phyloP scores from a whole-genome alignment of 2,888 invertebrate species.

The Ametastegia equiseti region DNA sequence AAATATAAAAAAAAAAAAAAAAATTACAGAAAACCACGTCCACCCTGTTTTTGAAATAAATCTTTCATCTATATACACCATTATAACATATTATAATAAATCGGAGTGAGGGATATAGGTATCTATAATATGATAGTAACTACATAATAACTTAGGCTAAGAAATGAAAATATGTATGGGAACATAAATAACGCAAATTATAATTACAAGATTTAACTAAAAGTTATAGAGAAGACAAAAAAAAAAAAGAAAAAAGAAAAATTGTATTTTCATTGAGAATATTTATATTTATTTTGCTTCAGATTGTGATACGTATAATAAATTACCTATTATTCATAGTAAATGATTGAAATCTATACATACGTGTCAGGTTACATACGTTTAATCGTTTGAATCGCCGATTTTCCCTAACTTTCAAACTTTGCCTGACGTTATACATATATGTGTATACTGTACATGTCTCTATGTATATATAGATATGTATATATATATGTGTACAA shows the following conservation, averaged over 20 bases:
- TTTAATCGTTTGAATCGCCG: not conserved
- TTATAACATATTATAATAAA: not conserved
- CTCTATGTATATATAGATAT: too few species aligned
- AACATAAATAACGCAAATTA: constrained; percentile 32
- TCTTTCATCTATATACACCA: not conserved
- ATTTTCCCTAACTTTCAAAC: not conserved
- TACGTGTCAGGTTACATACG: too few species aligned
- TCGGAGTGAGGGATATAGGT: too few species aligned
- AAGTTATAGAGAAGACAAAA: constrained; percentile 1
- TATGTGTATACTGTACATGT: too few species aligned
- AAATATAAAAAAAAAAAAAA: not conserved
- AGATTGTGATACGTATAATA: constrained; percentile 41
- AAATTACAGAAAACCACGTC: not conserved
- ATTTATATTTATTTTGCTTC: constrained; percentile 8
- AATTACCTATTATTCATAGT: constrained; percentile 25
- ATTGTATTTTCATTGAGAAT: constrained; percentile 25
- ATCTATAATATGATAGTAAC: too few species aligned
- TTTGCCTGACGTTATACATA: not conserved
- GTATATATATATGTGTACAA: not conserved
- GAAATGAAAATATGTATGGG: constrained; percentile 35
- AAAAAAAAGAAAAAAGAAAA: not conserved
- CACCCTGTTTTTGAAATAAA: not conserved
- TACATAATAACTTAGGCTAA: not conserved
- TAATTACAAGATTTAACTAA: constrained; percentile 14
- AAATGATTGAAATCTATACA: not conserved